These are phyloP conservation scores for Myiopsitta monachus DNA, from an alignment of 2,113 vertebrate genomes.

Conservation along the genomic window DNA sequence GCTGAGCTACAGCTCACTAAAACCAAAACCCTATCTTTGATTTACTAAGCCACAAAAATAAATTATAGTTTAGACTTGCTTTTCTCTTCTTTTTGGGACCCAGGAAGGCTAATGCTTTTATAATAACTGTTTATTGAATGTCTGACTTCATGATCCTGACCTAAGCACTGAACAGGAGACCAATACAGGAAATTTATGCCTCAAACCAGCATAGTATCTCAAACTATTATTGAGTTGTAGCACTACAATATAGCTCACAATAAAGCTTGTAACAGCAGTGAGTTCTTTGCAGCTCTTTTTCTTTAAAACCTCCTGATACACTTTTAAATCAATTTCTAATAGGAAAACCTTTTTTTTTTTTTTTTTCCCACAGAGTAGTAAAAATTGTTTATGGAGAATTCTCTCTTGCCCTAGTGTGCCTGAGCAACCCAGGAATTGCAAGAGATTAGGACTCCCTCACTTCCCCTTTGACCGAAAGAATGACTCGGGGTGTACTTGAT, in stretches of 20 bases:
- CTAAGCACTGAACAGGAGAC: constrained; percentile 34
- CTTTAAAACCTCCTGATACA: constrained; percentile 39
- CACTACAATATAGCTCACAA: constrained; percentile 34
- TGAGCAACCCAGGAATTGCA: neutral
- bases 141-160: constrained; percentile 52
- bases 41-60: constrained; percentile 48
- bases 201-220: constrained; percentile 18
- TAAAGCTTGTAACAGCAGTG: constrained; percentile 26
- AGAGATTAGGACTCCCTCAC: neutral
- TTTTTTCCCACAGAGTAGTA: neutral
- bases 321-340: constrained; percentile 49
- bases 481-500: fast-evolving
- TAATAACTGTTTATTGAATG: constrained; percentile 57
- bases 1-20: neutral
- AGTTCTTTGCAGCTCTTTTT: constrained; percentile 33
- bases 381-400: neutral
- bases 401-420: neutral
- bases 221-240: constrained; percentile 56
- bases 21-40: neutral
- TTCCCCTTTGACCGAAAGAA: neutral
- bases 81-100: constrained; percentile 8
- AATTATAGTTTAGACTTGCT: constrained; percentile 8
- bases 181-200: constrained; percentile 54
- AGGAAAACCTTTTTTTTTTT: neutral
- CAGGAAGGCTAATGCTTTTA: constrained; percentile 17